These are phyloP conservation scores for Otocyon megalotis DNA, from an alignment of 2,113 vertebrate species.

Conservation along the genomic window DNA sequence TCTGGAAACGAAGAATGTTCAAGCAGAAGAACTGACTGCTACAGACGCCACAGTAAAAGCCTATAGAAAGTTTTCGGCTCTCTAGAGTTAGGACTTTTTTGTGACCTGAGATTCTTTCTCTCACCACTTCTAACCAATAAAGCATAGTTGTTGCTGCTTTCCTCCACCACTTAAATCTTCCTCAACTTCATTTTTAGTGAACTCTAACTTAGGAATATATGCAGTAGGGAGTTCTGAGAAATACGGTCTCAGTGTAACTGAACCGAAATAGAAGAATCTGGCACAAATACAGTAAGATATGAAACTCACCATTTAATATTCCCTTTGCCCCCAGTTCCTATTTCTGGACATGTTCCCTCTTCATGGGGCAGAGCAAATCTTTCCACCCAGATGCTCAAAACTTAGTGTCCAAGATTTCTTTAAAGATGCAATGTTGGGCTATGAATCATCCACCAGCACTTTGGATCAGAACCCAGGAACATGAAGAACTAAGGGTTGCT, in stretches of 20 bases:
- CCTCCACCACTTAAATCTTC: neutral
- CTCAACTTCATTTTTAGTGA: neutral
- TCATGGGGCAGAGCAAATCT: neutral
- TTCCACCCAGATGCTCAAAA: neutral
- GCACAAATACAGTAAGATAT: neutral
- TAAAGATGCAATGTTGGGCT: neutral
- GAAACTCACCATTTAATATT: neutral
- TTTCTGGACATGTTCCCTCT: neutral
- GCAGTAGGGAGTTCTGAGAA: neutral
- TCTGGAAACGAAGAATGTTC: too few species aligned
- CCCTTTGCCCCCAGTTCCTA: accelerated
- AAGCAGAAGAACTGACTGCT: neutral
- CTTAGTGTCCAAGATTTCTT: neutral
- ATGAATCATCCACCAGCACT: neutral
- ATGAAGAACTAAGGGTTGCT: neutral
- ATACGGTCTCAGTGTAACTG: neutral
- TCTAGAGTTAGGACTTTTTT: neutral
- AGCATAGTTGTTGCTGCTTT: neutral
- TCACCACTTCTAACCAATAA: neutral
- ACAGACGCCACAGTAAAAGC: neutral
- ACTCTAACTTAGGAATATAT: neutral
- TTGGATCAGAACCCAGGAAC: neutral
- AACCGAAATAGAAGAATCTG: neutral
- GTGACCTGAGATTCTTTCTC: neutral
- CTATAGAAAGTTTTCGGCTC: neutral